phyloP scores from a whole-genome alignment of 2,113 vertebrate species.

The Corythornis vintsioides region DNA sequence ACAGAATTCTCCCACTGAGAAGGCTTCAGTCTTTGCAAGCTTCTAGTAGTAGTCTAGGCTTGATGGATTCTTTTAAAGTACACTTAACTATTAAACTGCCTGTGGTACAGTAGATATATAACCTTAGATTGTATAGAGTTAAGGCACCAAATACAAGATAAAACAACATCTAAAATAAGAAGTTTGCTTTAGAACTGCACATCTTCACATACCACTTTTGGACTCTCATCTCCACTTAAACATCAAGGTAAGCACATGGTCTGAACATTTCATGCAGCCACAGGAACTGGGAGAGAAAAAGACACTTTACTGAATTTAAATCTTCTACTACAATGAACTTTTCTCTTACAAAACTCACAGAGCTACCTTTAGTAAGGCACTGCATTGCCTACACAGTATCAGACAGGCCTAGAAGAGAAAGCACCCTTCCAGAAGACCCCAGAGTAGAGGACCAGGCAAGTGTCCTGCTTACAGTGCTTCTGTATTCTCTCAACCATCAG shows the following conservation, averaged over 20 bases:
- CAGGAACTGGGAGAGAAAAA: background rate
- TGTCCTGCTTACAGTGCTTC: background rate
- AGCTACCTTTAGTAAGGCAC: background rate
- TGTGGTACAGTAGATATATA: background rate
- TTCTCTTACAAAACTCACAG: background rate
- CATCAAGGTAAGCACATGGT: background rate
- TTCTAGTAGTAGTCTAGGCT: background rate
- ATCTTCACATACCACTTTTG: background rate
- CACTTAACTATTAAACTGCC: background rate
- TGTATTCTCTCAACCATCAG: background rate
- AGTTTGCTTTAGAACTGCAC: background rate
- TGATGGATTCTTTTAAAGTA: constrained; percentile 11
- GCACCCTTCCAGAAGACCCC: background rate
- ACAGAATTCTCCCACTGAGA: background rate
- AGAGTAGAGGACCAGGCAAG: background rate
- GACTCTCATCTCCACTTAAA: background rate
- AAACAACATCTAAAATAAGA: background rate
- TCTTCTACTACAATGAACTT: background rate
- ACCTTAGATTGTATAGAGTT: constrained; percentile 17
- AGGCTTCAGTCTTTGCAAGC: constrained; percentile 12
- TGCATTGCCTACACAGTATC: background rate
- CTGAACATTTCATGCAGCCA: background rate
- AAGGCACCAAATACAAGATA: constrained; percentile 52
- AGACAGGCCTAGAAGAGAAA: background rate
- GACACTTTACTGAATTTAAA: background rate